Conservation (phyloP, 2,888 invertebrate genomes). For the Pasiphila rectangulata region DNA sequence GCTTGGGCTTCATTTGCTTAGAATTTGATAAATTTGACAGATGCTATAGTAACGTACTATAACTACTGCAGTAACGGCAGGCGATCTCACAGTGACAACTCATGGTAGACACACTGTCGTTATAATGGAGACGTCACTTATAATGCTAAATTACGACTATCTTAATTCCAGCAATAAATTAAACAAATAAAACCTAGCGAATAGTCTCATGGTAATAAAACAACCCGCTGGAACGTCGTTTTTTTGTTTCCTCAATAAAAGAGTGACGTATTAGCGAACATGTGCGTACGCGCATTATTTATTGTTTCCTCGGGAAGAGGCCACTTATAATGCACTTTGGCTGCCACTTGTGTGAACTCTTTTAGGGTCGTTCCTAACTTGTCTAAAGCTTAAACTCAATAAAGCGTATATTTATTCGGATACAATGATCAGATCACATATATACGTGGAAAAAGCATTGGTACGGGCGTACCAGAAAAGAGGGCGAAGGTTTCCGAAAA, state of each 20-base stretch:
- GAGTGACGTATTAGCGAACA: constrained; percentile 29
- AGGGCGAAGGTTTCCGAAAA: too few relatives aligned
- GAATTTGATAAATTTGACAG: too few relatives aligned
- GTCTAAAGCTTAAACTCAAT: neutral
- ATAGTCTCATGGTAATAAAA: constrained; percentile 17
- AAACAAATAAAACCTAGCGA: constrained; percentile 7
- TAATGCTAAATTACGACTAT: too few relatives aligned
- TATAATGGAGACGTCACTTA: too few relatives aligned
- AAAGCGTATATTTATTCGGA: neutral
- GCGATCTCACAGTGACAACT: too few relatives aligned
- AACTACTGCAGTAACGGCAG: too few relatives aligned
- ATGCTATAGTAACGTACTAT: too few relatives aligned
- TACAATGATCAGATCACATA: too few relatives aligned
- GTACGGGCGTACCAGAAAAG: too few relatives aligned
- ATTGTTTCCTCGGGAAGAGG: constrained; percentile 35
- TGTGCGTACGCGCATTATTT: constrained; percentile 33
- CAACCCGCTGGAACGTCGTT: constrained; percentile 22
- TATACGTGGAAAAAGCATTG: too few relatives aligned
- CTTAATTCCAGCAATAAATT: neutral
- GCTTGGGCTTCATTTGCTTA: too few relatives aligned
- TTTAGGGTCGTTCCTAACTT: constrained; percentile 5
- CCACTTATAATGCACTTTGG: constrained; percentile 35
- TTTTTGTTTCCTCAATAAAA: constrained; percentile 33
- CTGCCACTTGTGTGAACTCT: constrained; percentile 23
- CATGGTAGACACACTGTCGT: too few relatives aligned